Conservation (phyloP, 1,140 invertebrate species). For the Polypedilum pembai region DNA sequence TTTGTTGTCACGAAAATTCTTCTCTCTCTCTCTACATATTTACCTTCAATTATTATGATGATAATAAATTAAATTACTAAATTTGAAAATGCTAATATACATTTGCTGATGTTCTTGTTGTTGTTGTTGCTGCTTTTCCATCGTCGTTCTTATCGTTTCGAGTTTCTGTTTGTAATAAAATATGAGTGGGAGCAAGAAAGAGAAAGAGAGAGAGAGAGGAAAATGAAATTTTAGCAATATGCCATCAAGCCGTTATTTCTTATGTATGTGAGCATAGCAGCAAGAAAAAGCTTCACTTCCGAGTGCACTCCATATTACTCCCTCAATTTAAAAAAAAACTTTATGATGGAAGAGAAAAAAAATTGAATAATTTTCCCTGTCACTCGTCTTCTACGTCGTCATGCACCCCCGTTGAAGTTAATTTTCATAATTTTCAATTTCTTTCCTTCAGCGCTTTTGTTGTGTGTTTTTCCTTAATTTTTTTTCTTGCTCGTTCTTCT, state of each 20-base stretch:
- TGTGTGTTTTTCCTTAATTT: not conserved
- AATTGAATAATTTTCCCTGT: constrained; percentile 27
- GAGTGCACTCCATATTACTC: not conserved
- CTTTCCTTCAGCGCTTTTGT: constrained; percentile 1
- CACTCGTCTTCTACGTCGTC: not conserved
- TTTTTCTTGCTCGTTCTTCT: not conserved
- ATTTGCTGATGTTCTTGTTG: too few relatives aligned
- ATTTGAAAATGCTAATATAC: not conserved
- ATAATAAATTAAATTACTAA: not conserved
- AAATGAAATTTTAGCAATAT: too few relatives aligned
- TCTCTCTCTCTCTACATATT: constrained; percentile 3
- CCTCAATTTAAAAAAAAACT: not conserved
- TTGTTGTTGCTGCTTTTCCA: too few relatives aligned
- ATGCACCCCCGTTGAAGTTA: constrained; percentile 9
- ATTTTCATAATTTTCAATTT: constrained; percentile 28
- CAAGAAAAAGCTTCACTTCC: not conserved
- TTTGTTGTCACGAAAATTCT: not conserved
- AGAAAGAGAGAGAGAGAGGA: too few relatives aligned
- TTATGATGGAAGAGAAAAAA: not conserved
- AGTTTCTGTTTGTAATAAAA: too few relatives aligned
- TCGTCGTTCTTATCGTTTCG: too few relatives aligned
- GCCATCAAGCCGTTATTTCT: too few relatives aligned
- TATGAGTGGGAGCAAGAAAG: too few relatives aligned
- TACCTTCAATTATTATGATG: constrained; percentile 5
- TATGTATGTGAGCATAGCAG: not conserved